These are phyloP conservation scores for Lamellibrachia satsuma DNA, from an alignment of 2,888 invertebrate species.

Conservation along the genomic window DNA sequence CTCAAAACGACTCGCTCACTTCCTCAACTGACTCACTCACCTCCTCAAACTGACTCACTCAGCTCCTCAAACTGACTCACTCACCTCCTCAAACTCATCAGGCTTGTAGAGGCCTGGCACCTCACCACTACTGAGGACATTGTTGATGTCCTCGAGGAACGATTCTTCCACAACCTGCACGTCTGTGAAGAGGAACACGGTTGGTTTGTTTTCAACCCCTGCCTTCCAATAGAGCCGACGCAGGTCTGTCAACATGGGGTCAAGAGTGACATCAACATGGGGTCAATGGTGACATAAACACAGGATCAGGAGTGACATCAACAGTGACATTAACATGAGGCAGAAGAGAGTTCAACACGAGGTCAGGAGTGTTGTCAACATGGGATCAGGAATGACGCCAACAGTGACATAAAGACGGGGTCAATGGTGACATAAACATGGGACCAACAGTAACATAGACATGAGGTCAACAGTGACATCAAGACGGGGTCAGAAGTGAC, in stretches of 20 bases:
- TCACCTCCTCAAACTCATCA: constrained; percentile 88
- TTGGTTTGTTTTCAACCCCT: constrained; percentile 80
- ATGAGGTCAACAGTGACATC: too few species aligned
- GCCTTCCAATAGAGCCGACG: constrained; percentile 78
- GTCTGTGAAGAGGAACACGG: constrained; percentile 85
- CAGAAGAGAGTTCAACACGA: too few species aligned
- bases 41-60: not conserved
- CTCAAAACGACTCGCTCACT: not conserved
- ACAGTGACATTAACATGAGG: too few species aligned
- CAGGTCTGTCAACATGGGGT: constrained; percentile 70
- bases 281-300: not conserved
- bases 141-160: constrained; percentile 89
- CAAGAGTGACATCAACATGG: too few species aligned
- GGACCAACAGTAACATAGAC: too few species aligned
- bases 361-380: too few species aligned
- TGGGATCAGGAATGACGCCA: too few species aligned
- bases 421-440: too few species aligned
- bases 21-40: not conserved
- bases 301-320: too few species aligned
- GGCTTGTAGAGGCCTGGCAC: constrained; percentile 86
- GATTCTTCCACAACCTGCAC: constrained; percentile 83
- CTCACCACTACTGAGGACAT: constrained; percentile 87
- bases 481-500: too few species aligned
- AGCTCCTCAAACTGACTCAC: not conserved
- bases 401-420: too few species aligned